phyloP scores from a whole-genome alignment of 2,113 vertebrate species.

The Hipposideros armiger region DNA sequence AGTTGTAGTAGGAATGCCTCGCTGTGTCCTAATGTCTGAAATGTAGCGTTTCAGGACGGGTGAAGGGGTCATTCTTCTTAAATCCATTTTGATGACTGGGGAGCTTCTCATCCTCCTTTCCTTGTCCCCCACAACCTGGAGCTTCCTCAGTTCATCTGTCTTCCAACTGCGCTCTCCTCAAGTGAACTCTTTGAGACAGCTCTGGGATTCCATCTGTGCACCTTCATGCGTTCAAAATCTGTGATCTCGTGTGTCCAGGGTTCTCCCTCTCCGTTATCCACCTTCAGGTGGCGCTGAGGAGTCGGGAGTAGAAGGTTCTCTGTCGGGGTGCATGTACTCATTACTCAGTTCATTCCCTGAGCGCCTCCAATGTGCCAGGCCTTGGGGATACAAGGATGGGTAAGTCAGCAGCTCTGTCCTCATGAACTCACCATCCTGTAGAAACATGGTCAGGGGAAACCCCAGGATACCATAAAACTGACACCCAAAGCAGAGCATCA shows the following conservation, averaged over 20 bases:
- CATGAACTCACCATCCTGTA: background rate
- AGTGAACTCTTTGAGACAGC: background rate
- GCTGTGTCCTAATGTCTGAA: background rate
- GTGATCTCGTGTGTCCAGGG: background rate
- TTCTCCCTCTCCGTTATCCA: background rate
- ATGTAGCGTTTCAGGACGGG: background rate
- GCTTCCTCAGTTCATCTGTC: background rate
- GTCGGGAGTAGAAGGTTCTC: background rate
- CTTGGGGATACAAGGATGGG: too few relatives aligned
- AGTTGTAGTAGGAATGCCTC: background rate
- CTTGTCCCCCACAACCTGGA: background rate
- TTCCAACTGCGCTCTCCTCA: background rate
- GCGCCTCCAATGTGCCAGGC: background rate
- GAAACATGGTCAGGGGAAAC: background rate
- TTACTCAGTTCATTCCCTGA: background rate
- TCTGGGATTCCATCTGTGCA: background rate
- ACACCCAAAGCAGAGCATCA: background rate
- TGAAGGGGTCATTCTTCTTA: background rate
- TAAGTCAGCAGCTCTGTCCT: background rate
- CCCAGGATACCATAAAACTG: background rate
- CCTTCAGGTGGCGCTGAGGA: background rate
- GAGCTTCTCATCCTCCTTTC: background rate
- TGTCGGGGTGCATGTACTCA: background rate
- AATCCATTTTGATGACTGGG: background rate
- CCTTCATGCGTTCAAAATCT: background rate